phyloP scores from a whole-genome alignment of 2,113 vertebrate genomes.

The Pterocles orientalis region DNA sequence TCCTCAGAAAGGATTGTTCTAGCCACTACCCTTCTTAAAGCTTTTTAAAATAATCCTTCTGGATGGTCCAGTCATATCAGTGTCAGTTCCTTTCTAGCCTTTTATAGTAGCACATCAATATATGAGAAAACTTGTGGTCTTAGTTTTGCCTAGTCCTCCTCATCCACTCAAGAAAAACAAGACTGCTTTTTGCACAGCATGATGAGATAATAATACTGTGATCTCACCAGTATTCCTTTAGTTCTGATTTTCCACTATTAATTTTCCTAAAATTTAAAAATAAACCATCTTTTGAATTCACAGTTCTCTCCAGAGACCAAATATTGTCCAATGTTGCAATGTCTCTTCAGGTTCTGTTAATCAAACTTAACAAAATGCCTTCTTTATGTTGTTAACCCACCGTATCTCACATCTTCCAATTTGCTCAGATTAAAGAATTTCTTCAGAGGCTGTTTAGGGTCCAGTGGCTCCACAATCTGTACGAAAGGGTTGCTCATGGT shows the following conservation, averaged over 20 bases:
- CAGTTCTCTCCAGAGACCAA: background rate
- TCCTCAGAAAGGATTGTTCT: background rate
- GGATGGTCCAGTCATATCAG: background rate
- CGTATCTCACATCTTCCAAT: conserved; percentile 87
- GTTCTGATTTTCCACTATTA: background rate
- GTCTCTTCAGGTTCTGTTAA: background rate
- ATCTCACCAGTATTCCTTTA: background rate
- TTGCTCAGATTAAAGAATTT: conserved; percentile 91
- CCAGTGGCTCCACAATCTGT: conserved; percentile 82
- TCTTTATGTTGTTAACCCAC: conserved; percentile 62
- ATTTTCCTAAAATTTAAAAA: background rate
- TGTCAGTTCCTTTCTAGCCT: background rate
- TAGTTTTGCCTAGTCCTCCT: background rate
- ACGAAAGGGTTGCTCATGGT: conserved; percentile 87
- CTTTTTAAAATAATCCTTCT: background rate
- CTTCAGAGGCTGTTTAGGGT: conserved; percentile 79
- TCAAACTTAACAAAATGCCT: background rate
- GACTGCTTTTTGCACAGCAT: background rate
- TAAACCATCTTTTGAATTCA: background rate
- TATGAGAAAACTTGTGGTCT: background rate
- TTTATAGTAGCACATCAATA: background rate
- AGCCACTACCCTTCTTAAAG: background rate
- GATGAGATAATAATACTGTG: background rate
- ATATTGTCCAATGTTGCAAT: background rate
- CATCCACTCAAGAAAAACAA: background rate